These are phyloP conservation scores for Mergus octosetaceus DNA, from an alignment of 2,797 vertebrate species.

Conservation along the genomic window DNA sequence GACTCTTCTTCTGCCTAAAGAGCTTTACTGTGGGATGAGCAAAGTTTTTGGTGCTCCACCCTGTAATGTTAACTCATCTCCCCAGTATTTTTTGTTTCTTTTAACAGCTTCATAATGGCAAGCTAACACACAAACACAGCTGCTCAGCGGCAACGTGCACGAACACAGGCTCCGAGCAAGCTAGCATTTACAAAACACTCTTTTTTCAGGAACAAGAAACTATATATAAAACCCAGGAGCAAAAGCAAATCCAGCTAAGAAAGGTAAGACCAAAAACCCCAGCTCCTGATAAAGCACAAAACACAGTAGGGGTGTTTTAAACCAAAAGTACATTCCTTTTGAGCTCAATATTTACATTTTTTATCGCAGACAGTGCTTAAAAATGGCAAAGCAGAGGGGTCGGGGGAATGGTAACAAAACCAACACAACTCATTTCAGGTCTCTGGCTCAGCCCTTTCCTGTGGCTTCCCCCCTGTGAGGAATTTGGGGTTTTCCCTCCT, in stretches of 20 bases:
- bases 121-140: conserved; percentile 30
- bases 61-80: conserved; percentile 23
- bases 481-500: neutral
- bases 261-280: neutral
- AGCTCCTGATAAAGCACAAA: neutral
- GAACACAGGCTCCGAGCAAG: neutral
- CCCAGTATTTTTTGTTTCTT: neutral
- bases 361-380: neutral
- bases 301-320: neutral
- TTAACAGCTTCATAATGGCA: conserved; percentile 32
- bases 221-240: neutral
- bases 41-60: conserved; percentile 37
- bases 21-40: conserved; percentile 34
- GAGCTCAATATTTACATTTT: neutral
- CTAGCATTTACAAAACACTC: neutral
- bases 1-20: neutral
- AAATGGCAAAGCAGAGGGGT: neutral
- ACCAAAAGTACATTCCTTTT: neutral
- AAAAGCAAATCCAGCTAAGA: neutral
- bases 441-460: neutral
- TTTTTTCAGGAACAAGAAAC: neutral
- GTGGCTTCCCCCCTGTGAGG: neutral
- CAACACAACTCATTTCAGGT: neutral
- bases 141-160: neutral
- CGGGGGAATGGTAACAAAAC: neutral